Conservation (phyloP, 2,113 vertebrate genomes). For the Okapia johnstoni region DNA sequence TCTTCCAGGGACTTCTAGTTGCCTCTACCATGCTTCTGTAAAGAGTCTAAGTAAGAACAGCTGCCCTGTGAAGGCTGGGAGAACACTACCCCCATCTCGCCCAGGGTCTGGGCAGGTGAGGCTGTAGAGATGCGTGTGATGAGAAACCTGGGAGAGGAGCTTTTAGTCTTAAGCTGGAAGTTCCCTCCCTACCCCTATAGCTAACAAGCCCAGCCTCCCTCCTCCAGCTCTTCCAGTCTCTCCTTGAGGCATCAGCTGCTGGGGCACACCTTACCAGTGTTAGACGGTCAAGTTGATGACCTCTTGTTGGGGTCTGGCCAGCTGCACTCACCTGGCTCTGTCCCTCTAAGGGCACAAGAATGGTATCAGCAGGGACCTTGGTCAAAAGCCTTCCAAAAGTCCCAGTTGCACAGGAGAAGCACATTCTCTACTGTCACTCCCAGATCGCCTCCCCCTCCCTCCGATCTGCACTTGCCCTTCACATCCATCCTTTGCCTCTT, state of each 20-base stretch:
- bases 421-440: neutral
- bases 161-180: neutral
- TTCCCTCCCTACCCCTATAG: neutral
- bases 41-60: neutral
- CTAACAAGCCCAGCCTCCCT: neutral
- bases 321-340: constrained; percentile 83
- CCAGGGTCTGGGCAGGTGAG: neutral
- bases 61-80: neutral
- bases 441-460: neutral
- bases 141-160: neutral
- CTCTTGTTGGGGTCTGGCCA: constrained; percentile 84
- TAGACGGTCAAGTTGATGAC: constrained; percentile 84
- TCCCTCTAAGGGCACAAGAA: constrained; percentile 82
- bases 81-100: rapidly evolving
- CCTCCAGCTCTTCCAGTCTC: neutral
- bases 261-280: constrained; percentile 87
- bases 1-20: neutral
- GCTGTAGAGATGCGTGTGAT: neutral
- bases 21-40: neutral
- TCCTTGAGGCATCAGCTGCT: constrained; percentile 87
- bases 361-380: neutral
- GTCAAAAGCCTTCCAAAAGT: neutral
- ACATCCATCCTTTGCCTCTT: neutral
- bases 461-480: too few relatives aligned
- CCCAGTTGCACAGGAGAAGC: neutral